Conservation (phyloP, 2,888 invertebrate species). For the Morpho helenor region DNA sequence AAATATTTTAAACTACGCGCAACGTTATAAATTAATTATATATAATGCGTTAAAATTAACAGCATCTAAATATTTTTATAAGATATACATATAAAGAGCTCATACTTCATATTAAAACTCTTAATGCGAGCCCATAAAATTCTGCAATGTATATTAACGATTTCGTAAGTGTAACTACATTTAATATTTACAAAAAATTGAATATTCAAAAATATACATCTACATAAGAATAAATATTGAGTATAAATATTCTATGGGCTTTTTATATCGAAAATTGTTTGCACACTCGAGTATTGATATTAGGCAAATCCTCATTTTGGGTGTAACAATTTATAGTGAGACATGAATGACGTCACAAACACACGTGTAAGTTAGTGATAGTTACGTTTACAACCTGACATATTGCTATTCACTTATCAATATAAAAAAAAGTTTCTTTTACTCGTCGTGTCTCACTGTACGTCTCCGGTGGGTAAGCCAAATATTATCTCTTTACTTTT, state of each 20-base stretch:
- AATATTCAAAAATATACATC: conserved; percentile 62
- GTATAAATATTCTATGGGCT: conserved; percentile 13
- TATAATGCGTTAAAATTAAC: conserved; percentile 11
- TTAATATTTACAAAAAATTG: conserved; percentile 61
- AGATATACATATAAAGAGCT: conserved; percentile 10
- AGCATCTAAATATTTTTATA: conserved; percentile 20
- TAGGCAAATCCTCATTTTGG: conserved; percentile 1
- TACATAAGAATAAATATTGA: conserved; percentile 26
- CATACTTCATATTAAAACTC: conserved; percentile 20
- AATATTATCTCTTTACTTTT: conserved; percentile 36
- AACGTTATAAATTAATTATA: background rate
- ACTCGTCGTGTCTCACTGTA: conserved; percentile 28
- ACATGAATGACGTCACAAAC: conserved; percentile 17
- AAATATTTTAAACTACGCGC: background rate
- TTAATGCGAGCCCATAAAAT: conserved; percentile 44
- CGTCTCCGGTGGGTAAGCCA: conserved; percentile 64
- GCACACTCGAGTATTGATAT: conserved; percentile 7
- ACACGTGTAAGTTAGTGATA: background rate
- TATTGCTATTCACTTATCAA: conserved; percentile 6
- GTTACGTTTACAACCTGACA: background rate
- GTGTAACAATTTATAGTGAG: conserved; percentile 4
- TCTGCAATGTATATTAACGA: conserved; percentile 55
- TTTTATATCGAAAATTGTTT: conserved; percentile 35
- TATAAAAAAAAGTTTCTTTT: conserved; percentile 35
- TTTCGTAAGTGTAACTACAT: conserved; percentile 52